phyloP scores from a whole-genome alignment of 1,140 invertebrate genomes.

The Sitobion miscanthi region DNA sequence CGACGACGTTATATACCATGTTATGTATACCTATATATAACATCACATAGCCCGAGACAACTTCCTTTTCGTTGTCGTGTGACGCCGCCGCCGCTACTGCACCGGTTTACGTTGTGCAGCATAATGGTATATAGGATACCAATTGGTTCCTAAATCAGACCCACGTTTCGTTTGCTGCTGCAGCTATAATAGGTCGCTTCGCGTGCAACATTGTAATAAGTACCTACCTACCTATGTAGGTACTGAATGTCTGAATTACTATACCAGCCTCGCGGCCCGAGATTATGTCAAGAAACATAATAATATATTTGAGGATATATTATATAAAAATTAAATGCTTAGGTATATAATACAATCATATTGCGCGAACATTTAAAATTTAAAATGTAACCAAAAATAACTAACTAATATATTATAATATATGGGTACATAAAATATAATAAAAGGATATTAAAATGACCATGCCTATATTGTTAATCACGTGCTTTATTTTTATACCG shows the following conservation, averaged over 20 bases:
- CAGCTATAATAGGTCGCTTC: neutral
- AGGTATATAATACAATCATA: too few relatives aligned
- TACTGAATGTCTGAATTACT: too few relatives aligned
- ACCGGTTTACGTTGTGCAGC: neutral
- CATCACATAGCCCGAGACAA: neutral
- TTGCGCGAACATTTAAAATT: neutral
- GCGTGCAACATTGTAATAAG: neutral
- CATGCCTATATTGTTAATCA: neutral
- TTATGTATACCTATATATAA: neutral
- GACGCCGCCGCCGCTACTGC: neutral
- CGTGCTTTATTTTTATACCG: neutral
- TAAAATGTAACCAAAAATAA: too few relatives aligned
- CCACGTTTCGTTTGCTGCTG: too few relatives aligned
- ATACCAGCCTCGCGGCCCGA: neutral
- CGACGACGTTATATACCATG: neutral
- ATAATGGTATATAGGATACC: neutral
- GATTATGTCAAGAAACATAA: neutral
- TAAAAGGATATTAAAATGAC: too few relatives aligned
- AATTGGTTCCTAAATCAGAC: slow-evolving; percentile 53
- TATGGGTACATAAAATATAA: too few relatives aligned
- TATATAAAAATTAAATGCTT: too few relatives aligned
- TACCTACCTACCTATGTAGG: too few relatives aligned
- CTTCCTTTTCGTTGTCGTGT: slow-evolving; percentile 53
- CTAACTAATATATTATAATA: too few relatives aligned
- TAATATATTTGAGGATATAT: neutral